Evolutionary conservation across 1,140 invertebrate genomes (phyloP), one percentile per base, ranked within the genome.

Genomic region (Homalodisca vitripennis): DNA sequence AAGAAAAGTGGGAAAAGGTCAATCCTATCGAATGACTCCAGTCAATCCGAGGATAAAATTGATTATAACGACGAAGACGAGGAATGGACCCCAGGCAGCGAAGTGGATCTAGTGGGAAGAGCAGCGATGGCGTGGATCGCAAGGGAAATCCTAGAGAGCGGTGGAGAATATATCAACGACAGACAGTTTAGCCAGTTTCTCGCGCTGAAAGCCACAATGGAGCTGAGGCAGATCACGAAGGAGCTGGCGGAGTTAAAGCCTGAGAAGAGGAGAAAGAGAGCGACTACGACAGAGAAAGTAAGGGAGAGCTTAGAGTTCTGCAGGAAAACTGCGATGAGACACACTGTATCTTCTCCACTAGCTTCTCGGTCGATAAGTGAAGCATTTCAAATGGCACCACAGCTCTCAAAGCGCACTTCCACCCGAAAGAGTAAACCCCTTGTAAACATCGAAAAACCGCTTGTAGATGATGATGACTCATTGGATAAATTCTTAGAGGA

Each of bases 161-260:
- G 24, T 24, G 3, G 6, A 10, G 55, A 60, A n/a, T 60, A 60
- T 26, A 24, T 60, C 2, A 30, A 22, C 6, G 55, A 60, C 26
- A 30, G 55, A 60, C 55, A 60, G 55, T 60, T 60, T 26, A 60
- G 55, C n/a, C 2, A 60, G 55, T 60, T 27, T 26, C 55, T 60
- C 2, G 55, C 26, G 24, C 3, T 26, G 13, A 60, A 60, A n/a
- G 55, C 55, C 2, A 60, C 55, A 2, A 60, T 26, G 24, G 55
- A 60, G 26, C 24, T 60, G 26, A 60, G 24, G 29, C 55, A 27
- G 13, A 24, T 24, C 3, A 6, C 29, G 2, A 60, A 29, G 26
- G 55, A 60, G n/a, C 26, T 60, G 22, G 55, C 55, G 27, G 55
- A 60, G 55, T 27, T 10, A 27, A 60, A 60, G 26, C 10, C 2